These are phyloP conservation scores for Hycleus cichorii DNA, from an alignment of 1,140 invertebrate genomes.

Conservation along the genomic window DNA sequence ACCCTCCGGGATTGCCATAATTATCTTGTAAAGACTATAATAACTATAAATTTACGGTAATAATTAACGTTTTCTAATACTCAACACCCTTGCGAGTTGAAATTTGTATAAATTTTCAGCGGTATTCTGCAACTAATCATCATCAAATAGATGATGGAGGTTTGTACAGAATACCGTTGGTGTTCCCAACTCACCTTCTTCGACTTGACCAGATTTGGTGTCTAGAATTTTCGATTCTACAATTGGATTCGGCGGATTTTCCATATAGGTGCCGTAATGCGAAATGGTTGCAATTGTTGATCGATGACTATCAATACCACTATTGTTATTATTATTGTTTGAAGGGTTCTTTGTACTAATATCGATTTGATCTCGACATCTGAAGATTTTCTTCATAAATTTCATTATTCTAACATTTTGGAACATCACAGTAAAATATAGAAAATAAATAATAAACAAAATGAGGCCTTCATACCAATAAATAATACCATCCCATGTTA, in stretches of 20 bases:
- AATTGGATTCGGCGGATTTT: neutral
- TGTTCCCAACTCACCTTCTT: neutral
- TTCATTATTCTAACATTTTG: slow-evolving; percentile 43
- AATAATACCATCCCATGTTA: slow-evolving; percentile 74
- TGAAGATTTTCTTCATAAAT: slow-evolving; percentile 18
- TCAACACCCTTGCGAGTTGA: too few relatives aligned
- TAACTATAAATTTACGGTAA: too few relatives aligned
- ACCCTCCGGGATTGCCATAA: too few relatives aligned
- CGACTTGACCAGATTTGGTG: neutral
- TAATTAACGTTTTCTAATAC: too few relatives aligned
- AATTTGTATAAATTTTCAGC: too few relatives aligned
- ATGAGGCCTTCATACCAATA: slow-evolving; percentile 70
- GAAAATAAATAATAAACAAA: slow-evolving; percentile 60
- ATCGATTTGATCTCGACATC: neutral
- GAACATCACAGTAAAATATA: slow-evolving; percentile 59
- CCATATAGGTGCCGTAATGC: slow-evolving; percentile 14
- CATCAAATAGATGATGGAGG: too few relatives aligned
- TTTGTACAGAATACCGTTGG: too few relatives aligned
- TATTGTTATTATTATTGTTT: neutral
- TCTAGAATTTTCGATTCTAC: neutral
- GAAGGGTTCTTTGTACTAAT: neutral
- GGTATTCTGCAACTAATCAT: too few relatives aligned
- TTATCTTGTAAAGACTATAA: too few relatives aligned
- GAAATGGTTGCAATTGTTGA: neutral
- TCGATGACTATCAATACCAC: neutral